Evolutionary conservation across 37 sponge, comb jelly and placozoan species (phyloP).

Genomic region (Diacarnus erythraeanus): DNA sequence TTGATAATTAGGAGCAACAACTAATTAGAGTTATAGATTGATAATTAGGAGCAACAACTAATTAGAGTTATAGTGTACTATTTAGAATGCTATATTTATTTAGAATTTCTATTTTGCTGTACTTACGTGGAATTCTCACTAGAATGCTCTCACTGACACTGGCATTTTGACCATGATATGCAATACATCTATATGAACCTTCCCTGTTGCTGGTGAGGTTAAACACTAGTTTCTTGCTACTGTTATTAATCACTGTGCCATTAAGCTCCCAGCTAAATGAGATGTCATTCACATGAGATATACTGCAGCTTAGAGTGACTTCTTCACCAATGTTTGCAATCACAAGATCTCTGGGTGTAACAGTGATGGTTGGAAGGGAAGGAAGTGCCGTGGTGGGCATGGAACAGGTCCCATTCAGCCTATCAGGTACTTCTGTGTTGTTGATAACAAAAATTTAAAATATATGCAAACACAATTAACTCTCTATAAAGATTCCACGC

Average conservation of each 20-base stretch:
- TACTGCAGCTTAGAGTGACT: background rate
- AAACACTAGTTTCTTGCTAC: background rate
- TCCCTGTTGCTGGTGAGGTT: background rate
- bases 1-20: no score
- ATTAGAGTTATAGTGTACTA: no score
- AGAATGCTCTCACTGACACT: background rate
- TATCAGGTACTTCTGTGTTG: no score
- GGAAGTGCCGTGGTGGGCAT: background rate
- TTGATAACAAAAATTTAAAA: no score
- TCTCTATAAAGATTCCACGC: no score
- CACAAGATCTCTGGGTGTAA: background rate
- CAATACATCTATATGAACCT: background rate
- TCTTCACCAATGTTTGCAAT: background rate
- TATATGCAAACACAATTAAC: no score
- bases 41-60: no score
- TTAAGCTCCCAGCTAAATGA: background rate
- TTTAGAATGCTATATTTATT: no score
- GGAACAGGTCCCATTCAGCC: no score
- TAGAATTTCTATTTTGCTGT: no score
- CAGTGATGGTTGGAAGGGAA: background rate
- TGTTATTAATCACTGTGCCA: background rate
- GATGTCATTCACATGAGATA: no score
- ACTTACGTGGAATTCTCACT: background rate
- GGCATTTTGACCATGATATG: background rate
- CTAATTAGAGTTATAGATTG: no score